Evolutionary conservation across 2,113 vertebrate genomes (phyloP), one percentile per base, ranked within the genome.

Genomic region (Gallinago jamesoni): DNA sequence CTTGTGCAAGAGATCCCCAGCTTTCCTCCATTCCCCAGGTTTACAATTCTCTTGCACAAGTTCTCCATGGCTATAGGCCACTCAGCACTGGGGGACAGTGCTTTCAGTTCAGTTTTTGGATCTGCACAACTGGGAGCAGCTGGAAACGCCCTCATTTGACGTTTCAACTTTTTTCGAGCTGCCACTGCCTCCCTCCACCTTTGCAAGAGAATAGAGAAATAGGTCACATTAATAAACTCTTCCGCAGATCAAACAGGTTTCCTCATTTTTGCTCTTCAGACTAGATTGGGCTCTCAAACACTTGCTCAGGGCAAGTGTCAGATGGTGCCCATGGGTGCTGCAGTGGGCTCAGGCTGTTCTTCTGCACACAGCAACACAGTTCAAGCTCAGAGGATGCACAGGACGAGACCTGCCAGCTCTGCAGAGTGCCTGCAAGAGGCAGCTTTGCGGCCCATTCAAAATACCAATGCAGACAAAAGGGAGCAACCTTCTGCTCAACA

Each of bases 131-230:
- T 98, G 1, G 99, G 99, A 11, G 99, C 99, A 1, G 99, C 99
- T n/a, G 99, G 99, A 92, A 99, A 99, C 2, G 98, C 98, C 84
- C 99, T 98, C 99, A 99, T 99, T 93, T 99, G 99, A 85, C 98
- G 98, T 96, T 99, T 99, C 90, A 99, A 81, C 93, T 99, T 99
- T 35, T 98, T 98, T 31, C 99, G 98, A 25, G 99, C 98, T 10
- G 98, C 97, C 2, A 99, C 99, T 56, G 99, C 99, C 20, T 99
- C 99, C 37, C 98, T 98, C 99, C 99, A 99, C 97, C 99, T 98
- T 98, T 63, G 62, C 16, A 70, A 84, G 9, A 90, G 16, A 74
- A 33, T 0, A 79, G 8, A 76, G 10, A n/a, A 59, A 81, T 0
- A 53, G 7, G 20, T 33, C 37, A 48, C 13, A 13, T 63, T 30